phyloP scores from a whole-genome alignment of 37 sponge, comb jelly and placozoan genomes.

The Lycopodina hypogea region DNA sequence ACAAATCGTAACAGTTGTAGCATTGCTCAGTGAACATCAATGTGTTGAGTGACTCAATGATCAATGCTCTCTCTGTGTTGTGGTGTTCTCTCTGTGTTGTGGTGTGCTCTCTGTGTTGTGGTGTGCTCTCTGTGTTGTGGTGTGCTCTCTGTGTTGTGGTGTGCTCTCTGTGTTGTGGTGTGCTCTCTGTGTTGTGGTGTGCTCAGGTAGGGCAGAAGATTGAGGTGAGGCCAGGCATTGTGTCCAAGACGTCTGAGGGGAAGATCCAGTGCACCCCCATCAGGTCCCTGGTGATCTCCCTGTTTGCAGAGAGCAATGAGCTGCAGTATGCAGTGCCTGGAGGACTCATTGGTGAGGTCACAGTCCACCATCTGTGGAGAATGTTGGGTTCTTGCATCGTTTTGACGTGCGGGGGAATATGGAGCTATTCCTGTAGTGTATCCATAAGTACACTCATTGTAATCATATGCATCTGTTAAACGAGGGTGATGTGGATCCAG shows the following conservation, averaged over 20 bases:
- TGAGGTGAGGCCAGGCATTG: slow-evolving; percentile 96
- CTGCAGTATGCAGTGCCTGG: slow-evolving; percentile 98
- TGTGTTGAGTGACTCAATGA: no score
- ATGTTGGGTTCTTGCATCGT: not conserved
- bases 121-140: no score
- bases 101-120: no score
- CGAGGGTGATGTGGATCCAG: not conserved
- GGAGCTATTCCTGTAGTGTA: not conserved
- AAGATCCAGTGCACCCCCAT: slow-evolving; percentile 87
- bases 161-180: no score
- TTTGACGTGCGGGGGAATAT: not conserved
- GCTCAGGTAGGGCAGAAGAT: slow-evolving; percentile 89
- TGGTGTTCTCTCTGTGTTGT: no score
- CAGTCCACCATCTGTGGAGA: not conserved
- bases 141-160: no score
- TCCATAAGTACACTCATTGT: not conserved
- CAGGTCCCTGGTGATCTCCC: slow-evolving; percentile 70
- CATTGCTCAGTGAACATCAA: no score
- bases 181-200: not conserved
- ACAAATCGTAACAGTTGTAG: no score
- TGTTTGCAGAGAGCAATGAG: slow-evolving; percentile 92
- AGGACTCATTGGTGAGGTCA: slow-evolving; percentile 81
- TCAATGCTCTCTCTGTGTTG: no score
- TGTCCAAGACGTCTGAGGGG: slow-evolving; percentile 81
- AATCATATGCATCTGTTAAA: not conserved